phyloP scores from a whole-genome alignment of 2,888 invertebrate genomes.

The Eumerus sabulonum region DNA sequence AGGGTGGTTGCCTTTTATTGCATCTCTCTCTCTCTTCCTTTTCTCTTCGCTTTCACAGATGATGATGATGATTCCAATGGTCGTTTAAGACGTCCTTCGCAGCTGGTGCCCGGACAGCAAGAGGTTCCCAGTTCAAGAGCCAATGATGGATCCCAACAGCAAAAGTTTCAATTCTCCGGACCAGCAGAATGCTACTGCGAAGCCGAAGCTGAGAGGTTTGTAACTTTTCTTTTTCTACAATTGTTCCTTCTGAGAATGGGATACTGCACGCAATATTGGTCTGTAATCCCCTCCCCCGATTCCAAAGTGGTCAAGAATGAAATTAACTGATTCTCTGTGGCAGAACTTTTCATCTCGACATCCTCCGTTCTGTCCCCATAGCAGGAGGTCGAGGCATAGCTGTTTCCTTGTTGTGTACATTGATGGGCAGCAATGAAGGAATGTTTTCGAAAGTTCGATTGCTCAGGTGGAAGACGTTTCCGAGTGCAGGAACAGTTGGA shows the following conservation, averaged over 20 bases:
- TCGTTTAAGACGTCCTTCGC: constrained; percentile 31
- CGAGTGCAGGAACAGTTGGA: neutral
- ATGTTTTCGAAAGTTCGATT: constrained; percentile 3
- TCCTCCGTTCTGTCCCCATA: neutral
- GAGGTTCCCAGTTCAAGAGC: constrained; percentile 38
- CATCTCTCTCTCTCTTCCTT: constrained; percentile 1
- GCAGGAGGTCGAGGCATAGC: too few species aligned
- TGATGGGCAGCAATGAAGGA: constrained; percentile 2
- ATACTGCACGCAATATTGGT: neutral
- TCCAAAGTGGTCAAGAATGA: constrained; percentile 20
- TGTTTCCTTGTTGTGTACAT: constrained; percentile 2
- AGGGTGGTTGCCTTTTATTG: neutral
- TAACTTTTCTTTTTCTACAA: constrained; percentile 18
- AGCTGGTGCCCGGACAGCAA: constrained; percentile 7
- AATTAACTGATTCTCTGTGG: constrained; percentile 9
- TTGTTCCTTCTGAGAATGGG: neutral
- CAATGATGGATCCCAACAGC: constrained; percentile 72
- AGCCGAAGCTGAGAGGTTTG: constrained; percentile 77
- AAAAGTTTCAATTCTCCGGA: constrained; percentile 74
- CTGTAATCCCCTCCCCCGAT: neutral
- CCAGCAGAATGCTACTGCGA: constrained; percentile 78
- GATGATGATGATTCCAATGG: constrained; percentile 36
- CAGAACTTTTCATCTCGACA: neutral
- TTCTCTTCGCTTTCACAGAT: constrained; percentile 36
- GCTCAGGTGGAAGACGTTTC: neutral